These are phyloP conservation scores for Cataglyphis cursor DNA, from an alignment of 2,888 invertebrate species.

Conservation along the genomic window DNA sequence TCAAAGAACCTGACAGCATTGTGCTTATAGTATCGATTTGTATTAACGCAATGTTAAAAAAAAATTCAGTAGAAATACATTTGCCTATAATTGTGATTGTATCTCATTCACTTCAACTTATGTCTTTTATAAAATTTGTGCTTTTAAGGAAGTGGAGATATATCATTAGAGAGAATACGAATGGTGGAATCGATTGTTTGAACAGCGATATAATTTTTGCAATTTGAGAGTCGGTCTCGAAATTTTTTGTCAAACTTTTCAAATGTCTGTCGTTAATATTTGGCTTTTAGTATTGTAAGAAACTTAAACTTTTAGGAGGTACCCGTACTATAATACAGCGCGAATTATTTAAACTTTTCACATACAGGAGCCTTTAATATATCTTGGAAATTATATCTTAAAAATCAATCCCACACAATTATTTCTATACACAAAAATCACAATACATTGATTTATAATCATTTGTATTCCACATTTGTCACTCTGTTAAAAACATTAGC, in stretches of 20 bases:
- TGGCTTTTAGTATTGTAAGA: slow-evolving; percentile 23
- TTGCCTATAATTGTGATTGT: slow-evolving; percentile 43
- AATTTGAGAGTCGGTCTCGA: slow-evolving; percentile 43
- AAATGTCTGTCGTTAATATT: slow-evolving; percentile 28
- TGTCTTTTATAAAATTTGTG: slow-evolving; percentile 75
- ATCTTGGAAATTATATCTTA: neutral
- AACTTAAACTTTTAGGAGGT: slow-evolving; percentile 43
- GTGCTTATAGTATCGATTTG: slow-evolving; percentile 59
- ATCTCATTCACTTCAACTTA: slow-evolving; percentile 53
- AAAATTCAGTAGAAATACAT: slow-evolving; percentile 58
- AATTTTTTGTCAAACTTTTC: slow-evolving; percentile 67
- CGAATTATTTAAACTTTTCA: slow-evolving; percentile 60
- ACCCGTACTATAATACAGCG: slow-evolving; percentile 12
- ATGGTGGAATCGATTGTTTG: slow-evolving; percentile 68
- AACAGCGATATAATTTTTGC: slow-evolving; percentile 59
- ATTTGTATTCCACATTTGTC: slow-evolving; percentile 65
- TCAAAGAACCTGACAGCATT: slow-evolving; percentile 59
- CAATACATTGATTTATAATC: slow-evolving; percentile 71
- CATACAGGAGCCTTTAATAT: slow-evolving; percentile 47
- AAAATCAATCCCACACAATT: slow-evolving; percentile 38
- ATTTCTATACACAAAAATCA: slow-evolving; percentile 42
- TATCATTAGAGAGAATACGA: slow-evolving; percentile 72
- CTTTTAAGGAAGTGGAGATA: slow-evolving; percentile 76
- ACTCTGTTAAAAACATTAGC: slow-evolving; percentile 67
- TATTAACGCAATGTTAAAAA: slow-evolving; percentile 56